Base-by-base conservation (phyloP, 30 jellyfish, hydroid and myxozoan genomes). In the Turritopsis dohrnii region DNA sequence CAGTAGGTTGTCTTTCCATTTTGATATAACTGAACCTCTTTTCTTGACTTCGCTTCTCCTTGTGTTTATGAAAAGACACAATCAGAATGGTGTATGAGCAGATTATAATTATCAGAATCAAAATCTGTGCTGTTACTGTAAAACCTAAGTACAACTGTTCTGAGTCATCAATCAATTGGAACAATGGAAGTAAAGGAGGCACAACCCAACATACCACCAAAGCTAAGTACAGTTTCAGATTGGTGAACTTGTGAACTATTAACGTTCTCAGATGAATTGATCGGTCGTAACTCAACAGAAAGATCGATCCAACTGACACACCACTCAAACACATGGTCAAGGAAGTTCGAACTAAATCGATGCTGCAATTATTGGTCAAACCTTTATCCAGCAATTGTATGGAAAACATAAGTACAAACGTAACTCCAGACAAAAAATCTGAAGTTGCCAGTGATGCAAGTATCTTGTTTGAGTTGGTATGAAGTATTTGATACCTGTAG, bases 361-460 rank as follows among this genome's bases (percentile, higher is more conserved):
- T 23, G 9, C 23, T 69, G 30, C 77, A 69, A 1, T 69, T 23
- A 9, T 23, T 69, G 9, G 77, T n/a, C 19, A 69, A 27, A n/a
- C 19, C 77, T 7, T 69, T 27, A 9, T 69, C 19, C 8, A 69
- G 30, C 9, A 69, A 27, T 27, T 69, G 77, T 19, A 27, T 27
- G 31, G 30, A 16, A 69, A 69, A 69, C 77, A 69, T 8, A n/a
- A 27, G 77, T 69, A 21, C 77, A 69, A 69, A 16, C 9, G 30
- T 69, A 8, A 27, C 28, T 0, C 31, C 28, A 69, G 77, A 8
- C 8, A 69, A 21, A 16, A 75, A 71, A 75, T 75, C 83, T 75
- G 83, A 75, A 1, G 41, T 30, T 23, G 83, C 83, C 66, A 75
- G 22, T 23, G 83, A 75, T 75, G 83, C 25, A 21, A 75, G 60